Percentiles rank a stretch among this genome's conserved stretches.
phyloP scores from a whole-genome alignment of 2,113 vertebrate species.

The Motacilla alba region DNA sequence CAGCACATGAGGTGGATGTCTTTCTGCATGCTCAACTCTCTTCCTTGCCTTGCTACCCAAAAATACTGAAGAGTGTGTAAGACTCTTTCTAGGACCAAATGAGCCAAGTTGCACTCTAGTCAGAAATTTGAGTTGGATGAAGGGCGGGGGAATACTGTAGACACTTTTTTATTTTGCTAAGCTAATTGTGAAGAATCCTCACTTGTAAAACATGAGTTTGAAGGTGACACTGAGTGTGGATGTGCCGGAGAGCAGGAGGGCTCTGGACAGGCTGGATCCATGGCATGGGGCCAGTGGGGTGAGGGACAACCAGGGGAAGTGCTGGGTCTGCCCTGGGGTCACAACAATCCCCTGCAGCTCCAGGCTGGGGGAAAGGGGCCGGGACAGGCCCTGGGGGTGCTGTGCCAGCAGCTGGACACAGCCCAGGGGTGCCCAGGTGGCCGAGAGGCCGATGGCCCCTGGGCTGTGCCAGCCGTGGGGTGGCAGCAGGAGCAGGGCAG shows the following conservation, averaged over 20 bases:
- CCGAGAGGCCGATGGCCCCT: not conserved
- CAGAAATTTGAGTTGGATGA: not conserved
- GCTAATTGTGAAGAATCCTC: not conserved
- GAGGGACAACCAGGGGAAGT: not conserved
- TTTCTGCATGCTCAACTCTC: not conserved
- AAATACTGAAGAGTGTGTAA: not conserved
- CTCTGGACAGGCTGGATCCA: not conserved
- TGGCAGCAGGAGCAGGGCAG: not conserved
- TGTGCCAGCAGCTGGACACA: too few relatives aligned
- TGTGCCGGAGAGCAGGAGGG: not conserved
- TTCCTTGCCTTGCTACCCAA: not conserved
- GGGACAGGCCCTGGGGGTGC: not conserved
- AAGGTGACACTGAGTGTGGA: not conserved
- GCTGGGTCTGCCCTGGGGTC: fast-evolving
- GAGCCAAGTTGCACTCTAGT: not conserved
- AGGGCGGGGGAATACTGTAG: not conserved
- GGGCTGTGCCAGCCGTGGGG: not conserved
- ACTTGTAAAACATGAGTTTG: fast-evolving
- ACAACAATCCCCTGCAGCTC: not conserved
- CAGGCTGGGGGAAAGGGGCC: not conserved
- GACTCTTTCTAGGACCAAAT: not conserved
- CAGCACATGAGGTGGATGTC: not conserved
- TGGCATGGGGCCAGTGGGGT: fast-evolving
- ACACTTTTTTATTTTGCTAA: not conserved
- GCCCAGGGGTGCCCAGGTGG: not conserved